phyloP scores from a whole-genome alignment of 2,888 invertebrate genomes.

The Venusia cambrica region DNA sequence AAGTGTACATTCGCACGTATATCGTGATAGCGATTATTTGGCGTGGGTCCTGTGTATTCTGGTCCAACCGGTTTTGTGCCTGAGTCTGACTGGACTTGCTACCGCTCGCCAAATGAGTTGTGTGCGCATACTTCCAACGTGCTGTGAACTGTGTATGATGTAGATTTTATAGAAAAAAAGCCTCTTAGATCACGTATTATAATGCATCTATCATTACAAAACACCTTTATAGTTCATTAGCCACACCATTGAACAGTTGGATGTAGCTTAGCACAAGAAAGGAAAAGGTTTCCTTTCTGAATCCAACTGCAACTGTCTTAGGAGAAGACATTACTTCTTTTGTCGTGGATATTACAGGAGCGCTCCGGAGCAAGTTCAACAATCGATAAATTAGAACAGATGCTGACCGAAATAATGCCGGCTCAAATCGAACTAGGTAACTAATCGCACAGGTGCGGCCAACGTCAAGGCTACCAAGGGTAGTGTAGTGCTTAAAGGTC shows the following conservation, averaged over 20 bases:
- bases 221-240: too few relatives aligned
- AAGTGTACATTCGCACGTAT: constrained; percentile 18
- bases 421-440: constrained; percentile 24
- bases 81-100: constrained; percentile 72
- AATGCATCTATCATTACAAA: not conserved
- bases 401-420: constrained; percentile 22
- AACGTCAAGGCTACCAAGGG: constrained; percentile 45
- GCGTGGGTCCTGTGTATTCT: constrained; percentile 64
- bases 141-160: constrained; percentile 42
- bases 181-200: too few relatives aligned
- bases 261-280: too few relatives aligned
- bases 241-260: too few relatives aligned
- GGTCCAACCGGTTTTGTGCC: constrained; percentile 72
- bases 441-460: constrained; percentile 44
- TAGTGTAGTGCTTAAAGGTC: constrained; percentile 50
- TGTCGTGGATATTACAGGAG: too few relatives aligned
- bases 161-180: constrained; percentile 13
- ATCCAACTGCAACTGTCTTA: too few relatives aligned
- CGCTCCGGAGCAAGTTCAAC: not conserved
- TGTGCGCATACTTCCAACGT: constrained; percentile 61
- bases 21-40: constrained; percentile 52
- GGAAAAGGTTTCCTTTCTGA: too few relatives aligned
- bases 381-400: constrained; percentile 24
- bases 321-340: too few relatives aligned
- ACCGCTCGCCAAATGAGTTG: constrained; percentile 67